Evolutionary conservation across 2,888 invertebrate species (phyloP), one percentile per base, ranked within the genome.

Genomic region (Ethmia dodecea): DNA sequence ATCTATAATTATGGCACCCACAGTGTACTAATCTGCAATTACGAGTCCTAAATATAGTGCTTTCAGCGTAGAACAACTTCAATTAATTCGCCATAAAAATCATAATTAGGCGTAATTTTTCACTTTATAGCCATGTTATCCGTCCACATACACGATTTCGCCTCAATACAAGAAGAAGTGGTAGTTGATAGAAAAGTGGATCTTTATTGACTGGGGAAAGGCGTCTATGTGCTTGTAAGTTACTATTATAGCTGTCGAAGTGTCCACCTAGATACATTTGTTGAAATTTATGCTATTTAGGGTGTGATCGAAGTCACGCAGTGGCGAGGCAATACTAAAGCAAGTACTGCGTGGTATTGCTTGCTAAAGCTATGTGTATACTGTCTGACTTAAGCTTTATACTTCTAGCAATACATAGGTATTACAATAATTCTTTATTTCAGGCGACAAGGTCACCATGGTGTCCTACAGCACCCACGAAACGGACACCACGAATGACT

Each of bases 171-270:
- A 58, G 60, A 56, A 59, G 57, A 52, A 54, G 47, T 54, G 50
- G 55, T 60, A 57, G 63, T 59, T 60, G 62, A 62, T 74, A 68
- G 75, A 80, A 77, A 80, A 75, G 76, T 72, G 62, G 73, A 68
- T 72, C 67, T 72, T 72, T 73, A 72, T 73, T 65, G 62, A 66
- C 45, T 48, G 66, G 80, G 74, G 80, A 80, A 81, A 81, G 77
- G 72, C 59, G 45, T 41, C 42, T 43, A 53, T 52, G 53, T 50
- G 51, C 47, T 45, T 47, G 55, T 52, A 49, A 52, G 43, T 56
- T 50, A 48, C 47, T 45, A 49, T 60, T 58, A 63, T 58, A 55
- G 57, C 48, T 53, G 60, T 55, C 47, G 45, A 40, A 52, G 49
- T 53, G 49, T 49, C 55, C 38, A 52, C 48, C 45, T 42, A 47